phyloP scores from a whole-genome alignment of 2,797 vertebrate genomes.

The Coluber constrictor region DNA sequence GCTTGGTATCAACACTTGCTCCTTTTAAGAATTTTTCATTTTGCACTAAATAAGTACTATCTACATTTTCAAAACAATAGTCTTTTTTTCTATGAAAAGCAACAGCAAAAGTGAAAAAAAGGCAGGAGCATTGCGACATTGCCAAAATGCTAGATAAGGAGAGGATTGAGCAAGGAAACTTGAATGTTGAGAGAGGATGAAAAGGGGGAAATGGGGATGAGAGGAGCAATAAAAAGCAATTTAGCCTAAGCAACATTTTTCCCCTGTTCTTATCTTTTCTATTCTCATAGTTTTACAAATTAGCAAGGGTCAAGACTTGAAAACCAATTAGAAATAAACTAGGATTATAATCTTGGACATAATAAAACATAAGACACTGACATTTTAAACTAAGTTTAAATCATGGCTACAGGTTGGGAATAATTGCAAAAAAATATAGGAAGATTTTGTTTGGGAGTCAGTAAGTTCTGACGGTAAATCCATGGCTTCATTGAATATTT shows the following conservation, averaged over 20 bases:
- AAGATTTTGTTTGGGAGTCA: neutral
- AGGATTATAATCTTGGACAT: neutral
- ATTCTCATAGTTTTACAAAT: neutral
- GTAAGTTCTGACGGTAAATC: neutral
- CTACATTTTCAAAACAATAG: neutral
- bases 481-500: neutral
- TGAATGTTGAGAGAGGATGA: neutral
- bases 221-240: neutral
- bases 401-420: neutral
- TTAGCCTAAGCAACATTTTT: neutral
- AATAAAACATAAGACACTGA: neutral
- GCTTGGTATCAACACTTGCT: neutral
- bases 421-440: neutral
- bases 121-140: neutral
- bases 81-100: neutral
- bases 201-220: neutral
- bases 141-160: neutral
- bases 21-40: neutral
- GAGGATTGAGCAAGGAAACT: neutral
- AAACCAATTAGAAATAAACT: neutral
- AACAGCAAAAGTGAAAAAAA: neutral
- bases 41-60: neutral
- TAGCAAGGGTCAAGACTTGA: neutral
- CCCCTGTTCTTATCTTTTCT: neutral
- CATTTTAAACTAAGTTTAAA: neutral